These are phyloP conservation scores for Eriosoma lanigerum DNA, from an alignment of 1,140 invertebrate species.

Conservation along the genomic window DNA sequence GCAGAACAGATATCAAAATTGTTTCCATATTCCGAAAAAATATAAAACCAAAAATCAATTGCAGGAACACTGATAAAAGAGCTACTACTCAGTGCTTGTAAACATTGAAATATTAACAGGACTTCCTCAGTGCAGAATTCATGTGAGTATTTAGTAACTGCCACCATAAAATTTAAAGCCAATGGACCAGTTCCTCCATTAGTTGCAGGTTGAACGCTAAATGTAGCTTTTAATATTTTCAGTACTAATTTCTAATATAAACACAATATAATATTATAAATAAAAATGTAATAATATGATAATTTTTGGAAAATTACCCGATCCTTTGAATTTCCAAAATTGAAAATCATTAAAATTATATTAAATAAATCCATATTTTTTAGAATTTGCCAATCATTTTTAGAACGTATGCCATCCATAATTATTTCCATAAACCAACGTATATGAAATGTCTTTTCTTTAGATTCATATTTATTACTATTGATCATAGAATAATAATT, in stretches of 20 bases:
- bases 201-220: slow-evolving; percentile 24
- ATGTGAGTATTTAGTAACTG: not conserved
- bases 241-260: slow-evolving; percentile 23
- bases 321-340: slow-evolving; percentile 58
- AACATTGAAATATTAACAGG: not conserved
- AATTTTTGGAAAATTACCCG: slow-evolving; percentile 61
- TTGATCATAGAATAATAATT: slow-evolving; percentile 3
- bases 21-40: not conserved
- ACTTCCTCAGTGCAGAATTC: slow-evolving; percentile 14
- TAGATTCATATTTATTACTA: not conserved
- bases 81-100: not conserved
- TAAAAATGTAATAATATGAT: not conserved
- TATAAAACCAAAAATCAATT: slow-evolving; percentile 9
- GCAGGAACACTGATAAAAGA: not conserved
- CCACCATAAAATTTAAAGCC: slow-evolving; percentile 34
- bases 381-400: slow-evolving; percentile 63
- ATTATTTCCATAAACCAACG: slow-evolving; percentile 72
- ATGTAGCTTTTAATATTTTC: not conserved
- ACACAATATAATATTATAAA: slow-evolving; percentile 1
- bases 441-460: slow-evolving; percentile 53
- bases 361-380: slow-evolving; percentile 66
- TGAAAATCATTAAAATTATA: slow-evolving; percentile 64
- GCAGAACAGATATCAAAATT: not conserved
- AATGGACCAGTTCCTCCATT: slow-evolving; percentile 44
- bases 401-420: slow-evolving; percentile 66